Base-by-base conservation (phyloP, 30 jellyfish, hydroid and myxozoan species). In the Aurelia sp. region DNA sequence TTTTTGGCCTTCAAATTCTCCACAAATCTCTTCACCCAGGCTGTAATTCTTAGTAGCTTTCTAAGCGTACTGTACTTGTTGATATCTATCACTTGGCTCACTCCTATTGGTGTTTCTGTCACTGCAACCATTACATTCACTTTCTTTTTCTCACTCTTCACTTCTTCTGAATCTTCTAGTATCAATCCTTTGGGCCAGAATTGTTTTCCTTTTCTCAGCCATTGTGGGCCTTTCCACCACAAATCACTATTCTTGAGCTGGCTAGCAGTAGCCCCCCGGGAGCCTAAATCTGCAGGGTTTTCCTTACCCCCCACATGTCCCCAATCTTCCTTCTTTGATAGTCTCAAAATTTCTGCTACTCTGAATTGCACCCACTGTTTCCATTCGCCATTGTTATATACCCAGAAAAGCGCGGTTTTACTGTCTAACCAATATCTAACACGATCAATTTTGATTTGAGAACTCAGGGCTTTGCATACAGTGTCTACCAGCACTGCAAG, bases 181-280 rank as follows among this genome's bases (percentile, higher is more conserved):
- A 5, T 60, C 16, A 55, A 70, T 9, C 71, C 24, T 10, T 30
- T 86, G 38, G 90, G 90, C 95, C 95, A 86, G 5, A 24, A 60
- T 0, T 31, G n/a, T 53, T 64, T 63, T 63, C 76, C 95, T 60
- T 63, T 22, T 12, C 78, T 40, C 4, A 86, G 61, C 95, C 90
- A 73, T 10, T 48, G 21, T 38, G 95, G 91, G 19, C 92, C 95
- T 74, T 86, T 57, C 95, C 95, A 86, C 90, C 95, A 86, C 67
- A 86, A 57, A 58, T 63, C 59, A 35, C 78, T 61, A 21, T 63
- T 62, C 31, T 33, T 60, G 33, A 86, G 72, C 16, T 61, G 40
- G 11, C 61, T 64, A 11, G 90, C 89, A 0, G 91, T 62, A 40
- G 50, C 78, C 13, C 96, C 92, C 55, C 91, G 64, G 72, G 96